phyloP scores from a whole-genome alignment of 2,797 vertebrate genomes.

The Cirrhinus mrigala region DNA sequence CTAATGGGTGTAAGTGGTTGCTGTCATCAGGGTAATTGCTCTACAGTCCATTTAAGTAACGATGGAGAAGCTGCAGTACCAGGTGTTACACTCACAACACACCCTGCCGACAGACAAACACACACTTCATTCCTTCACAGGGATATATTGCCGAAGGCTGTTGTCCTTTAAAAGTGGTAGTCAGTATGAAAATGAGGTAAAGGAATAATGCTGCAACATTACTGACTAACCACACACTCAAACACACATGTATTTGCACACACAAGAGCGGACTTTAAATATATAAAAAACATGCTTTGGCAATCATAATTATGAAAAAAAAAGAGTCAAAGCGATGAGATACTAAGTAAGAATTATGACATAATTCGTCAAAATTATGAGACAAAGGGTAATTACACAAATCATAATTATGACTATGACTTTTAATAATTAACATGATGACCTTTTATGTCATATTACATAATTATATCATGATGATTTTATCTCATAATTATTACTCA shows the following conservation, averaged over 20 bases:
- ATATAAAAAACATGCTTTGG: neutral
- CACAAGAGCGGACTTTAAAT: neutral
- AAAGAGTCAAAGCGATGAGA: no score
- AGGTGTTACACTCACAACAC: slow-evolving; percentile 54
- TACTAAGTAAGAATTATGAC: neutral
- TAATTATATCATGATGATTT: neutral
- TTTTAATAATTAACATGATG: neutral
- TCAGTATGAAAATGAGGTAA: neutral
- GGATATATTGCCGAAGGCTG: neutral
- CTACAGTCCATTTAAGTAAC: slow-evolving; percentile 19
- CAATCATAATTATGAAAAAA: neutral
- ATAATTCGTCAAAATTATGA: neutral
- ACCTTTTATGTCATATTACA: neutral
- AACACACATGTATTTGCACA: neutral
- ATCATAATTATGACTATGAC: neutral
- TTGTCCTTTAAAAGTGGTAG: neutral
- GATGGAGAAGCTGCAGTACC: slow-evolving; percentile 27
- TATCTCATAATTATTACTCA: neutral
- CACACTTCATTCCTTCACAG: neutral
- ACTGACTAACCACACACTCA: neutral
- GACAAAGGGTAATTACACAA: neutral
- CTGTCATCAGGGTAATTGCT: slow-evolving; percentile 41
- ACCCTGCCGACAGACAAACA: slow-evolving; percentile 10
- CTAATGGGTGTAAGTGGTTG: slow-evolving; percentile 42
- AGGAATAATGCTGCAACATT: neutral